These are phyloP conservation scores for Ephialtes manifestator DNA, from an alignment of 2,888 invertebrate genomes.

Conservation along the genomic window DNA sequence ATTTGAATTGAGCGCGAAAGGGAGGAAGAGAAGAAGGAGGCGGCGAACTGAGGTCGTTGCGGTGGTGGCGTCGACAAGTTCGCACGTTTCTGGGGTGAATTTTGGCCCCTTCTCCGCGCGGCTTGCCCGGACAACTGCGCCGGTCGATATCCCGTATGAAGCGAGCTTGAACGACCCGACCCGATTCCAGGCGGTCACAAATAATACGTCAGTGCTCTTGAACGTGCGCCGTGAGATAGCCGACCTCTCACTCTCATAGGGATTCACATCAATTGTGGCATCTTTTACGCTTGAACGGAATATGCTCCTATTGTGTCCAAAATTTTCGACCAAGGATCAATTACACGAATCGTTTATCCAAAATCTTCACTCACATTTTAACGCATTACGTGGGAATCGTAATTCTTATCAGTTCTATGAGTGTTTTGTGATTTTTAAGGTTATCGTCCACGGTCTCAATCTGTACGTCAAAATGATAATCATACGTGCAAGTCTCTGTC, in stretches of 20 bases:
- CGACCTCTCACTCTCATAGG: constrained; percentile 52
- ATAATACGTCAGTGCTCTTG: constrained; percentile 71
- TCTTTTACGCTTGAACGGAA: neutral
- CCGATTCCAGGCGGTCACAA: constrained; percentile 72
- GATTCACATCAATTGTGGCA: constrained; percentile 44
- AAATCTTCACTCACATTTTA: neutral
- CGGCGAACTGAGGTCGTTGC: neutral
- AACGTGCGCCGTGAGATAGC: constrained; percentile 67
- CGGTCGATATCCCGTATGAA: constrained; percentile 71
- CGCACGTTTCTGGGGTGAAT: constrained; percentile 67
- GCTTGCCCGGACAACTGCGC: constrained; percentile 69
- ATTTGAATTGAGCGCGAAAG: constrained; percentile 38
- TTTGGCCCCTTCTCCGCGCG: constrained; percentile 56
- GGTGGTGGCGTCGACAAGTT: constrained; percentile 67
- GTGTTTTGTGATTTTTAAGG: constrained; percentile 6
- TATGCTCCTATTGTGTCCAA: constrained; percentile 13
- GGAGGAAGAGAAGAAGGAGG: neutral
- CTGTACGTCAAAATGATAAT: neutral
- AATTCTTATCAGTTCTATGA: neutral
- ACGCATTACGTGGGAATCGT: neutral
- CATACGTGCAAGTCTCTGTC: neutral
- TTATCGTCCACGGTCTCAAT: neutral
- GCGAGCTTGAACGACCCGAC: constrained; percentile 73
- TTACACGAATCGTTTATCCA: neutral
- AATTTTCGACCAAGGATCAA: neutral